phyloP scores from a whole-genome alignment of 92 coral and sea anemone genomes.

The Isaurus tuberculatus region DNA sequence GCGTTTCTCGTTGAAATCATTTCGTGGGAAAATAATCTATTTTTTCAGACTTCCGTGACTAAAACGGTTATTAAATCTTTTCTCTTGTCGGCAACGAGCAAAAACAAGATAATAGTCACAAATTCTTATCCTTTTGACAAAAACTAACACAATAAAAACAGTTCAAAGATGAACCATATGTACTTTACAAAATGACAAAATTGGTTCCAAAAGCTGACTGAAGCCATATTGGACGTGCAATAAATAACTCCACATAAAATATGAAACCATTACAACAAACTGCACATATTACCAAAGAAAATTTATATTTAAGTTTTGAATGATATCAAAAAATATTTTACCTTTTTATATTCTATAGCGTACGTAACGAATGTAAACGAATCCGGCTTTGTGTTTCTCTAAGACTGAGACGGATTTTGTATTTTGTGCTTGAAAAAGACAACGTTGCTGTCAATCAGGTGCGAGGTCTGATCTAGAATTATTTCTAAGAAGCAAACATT shows the following conservation, averaged over 20 bases:
- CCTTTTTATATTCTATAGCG: not conserved
- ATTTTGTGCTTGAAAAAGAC: not conserved
- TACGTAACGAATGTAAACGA: not conserved
- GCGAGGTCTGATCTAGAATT: not conserved
- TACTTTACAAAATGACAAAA: not conserved
- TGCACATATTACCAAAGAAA: not conserved
- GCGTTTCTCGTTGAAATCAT: constrained; percentile 13
- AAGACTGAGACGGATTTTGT: not conserved
- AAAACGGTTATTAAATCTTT: constrained; percentile 18
- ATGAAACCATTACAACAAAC: too few species aligned
- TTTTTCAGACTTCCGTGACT: constrained; percentile 22
- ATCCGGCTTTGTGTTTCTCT: not conserved
- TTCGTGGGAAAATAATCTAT: constrained; percentile 41
- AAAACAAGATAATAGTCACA: constrained; percentile 1
- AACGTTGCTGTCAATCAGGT: not conserved
- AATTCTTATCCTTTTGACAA: not conserved
- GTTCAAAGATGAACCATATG: not conserved
- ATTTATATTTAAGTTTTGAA: not conserved
- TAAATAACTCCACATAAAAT: not conserved
- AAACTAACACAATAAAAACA: not conserved
- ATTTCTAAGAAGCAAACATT: not conserved
- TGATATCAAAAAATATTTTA: not conserved
- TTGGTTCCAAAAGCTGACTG: not conserved
- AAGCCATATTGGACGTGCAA: not conserved
- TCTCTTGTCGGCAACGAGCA: not conserved